Base-by-base conservation (phyloP, 2,888 invertebrate species). In the Smittia sp. region DNA sequence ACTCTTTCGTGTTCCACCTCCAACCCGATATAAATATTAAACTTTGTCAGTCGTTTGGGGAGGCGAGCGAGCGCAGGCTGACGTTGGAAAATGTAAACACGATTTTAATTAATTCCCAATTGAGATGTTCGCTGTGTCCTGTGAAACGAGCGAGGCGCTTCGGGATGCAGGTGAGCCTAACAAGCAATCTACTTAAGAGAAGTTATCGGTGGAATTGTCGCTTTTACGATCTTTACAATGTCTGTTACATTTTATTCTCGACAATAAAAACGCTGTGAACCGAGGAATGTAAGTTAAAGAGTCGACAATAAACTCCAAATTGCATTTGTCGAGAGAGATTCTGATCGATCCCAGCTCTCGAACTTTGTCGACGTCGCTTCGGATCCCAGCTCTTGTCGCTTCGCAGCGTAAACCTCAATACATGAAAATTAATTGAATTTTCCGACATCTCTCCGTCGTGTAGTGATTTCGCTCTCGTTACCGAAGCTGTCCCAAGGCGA, bases 101-200 rank as follows among this genome's bases (percentile, higher is more conserved):
- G 25, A 13, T 63, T 63, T 63, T 63, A 63, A 63, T 63, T 63
- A 63, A 63, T n/a, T 63, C 63, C 63, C 63, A 63, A 63, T 63
- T 63, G 63, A 13, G 22, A 18, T 18, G 18, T 22, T 15, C 54
- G 6, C 54, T 54, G 54, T 15, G 6, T 54, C 54, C 54, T 54
- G 7, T 13, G 7, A 13, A 7, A 9, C 39, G 39, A 39, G 13
- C 39, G 39, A 46, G 2, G 6, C 4, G 46, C 46, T 46, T 13
- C 3, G 6, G 22, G n/a, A 18, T 58, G 58, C 58, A 58, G 58
- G 22, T 58, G 58, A 58, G 22, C 46, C 15, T 46, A 46, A 15
- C 46, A 39, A 39, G 39, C 39, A 15, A 46, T 46, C n/a, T 15
- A 46, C 46, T 46, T 46, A 46, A 11, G n/a, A n/a, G n/a, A 15